Percentiles rank a stretch among this genome's conserved stretches.
Evolutionary conservation across 2,888 invertebrate species (phyloP).

Genomic region (Lithophane leautieri): DNA sequence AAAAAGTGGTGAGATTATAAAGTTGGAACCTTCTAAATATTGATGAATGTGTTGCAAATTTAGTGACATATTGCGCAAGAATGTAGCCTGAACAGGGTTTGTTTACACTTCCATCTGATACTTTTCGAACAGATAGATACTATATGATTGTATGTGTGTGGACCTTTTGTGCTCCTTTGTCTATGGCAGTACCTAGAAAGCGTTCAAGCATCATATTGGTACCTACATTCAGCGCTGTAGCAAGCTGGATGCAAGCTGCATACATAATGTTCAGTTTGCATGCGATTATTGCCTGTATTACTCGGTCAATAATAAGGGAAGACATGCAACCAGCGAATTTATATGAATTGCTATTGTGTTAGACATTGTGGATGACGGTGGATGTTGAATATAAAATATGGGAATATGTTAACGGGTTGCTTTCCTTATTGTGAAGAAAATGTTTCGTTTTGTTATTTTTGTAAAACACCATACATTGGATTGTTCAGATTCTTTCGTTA

Average conservation of each 20-base stretch:
- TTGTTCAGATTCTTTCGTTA: not conserved
- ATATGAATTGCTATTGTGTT: conserved; percentile 45
- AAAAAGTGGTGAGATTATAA: not conserved
- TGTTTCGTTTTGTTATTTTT: conserved; percentile 1
- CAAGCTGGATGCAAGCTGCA: conserved; percentile 65
- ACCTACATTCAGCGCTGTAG: conserved; percentile 44
- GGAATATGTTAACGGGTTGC: conserved; percentile 13
- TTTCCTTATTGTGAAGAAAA: conserved; percentile 18
- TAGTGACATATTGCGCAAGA: not conserved
- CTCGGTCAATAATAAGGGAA: conserved; percentile 60
- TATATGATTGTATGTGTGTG: not conserved
- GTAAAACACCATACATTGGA: not conserved
- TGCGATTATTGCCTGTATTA: conserved; percentile 71
- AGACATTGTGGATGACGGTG: conserved; percentile 18
- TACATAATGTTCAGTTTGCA: conserved; percentile 74
- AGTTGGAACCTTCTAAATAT: not conserved
- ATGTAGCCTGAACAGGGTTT: not conserved
- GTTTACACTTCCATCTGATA: not conserved
- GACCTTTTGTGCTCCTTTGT: conserved; percentile 25
- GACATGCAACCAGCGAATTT: conserved; percentile 62
- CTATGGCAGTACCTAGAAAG: conserved; percentile 30
- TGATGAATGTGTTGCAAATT: not conserved
- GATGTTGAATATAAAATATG: conserved; percentile 35
- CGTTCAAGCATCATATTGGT: conserved; percentile 39
- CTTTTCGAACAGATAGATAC: not conserved